Conservation (phyloP, 2,888 invertebrate species). For the Ditula angustiorana region DNA sequence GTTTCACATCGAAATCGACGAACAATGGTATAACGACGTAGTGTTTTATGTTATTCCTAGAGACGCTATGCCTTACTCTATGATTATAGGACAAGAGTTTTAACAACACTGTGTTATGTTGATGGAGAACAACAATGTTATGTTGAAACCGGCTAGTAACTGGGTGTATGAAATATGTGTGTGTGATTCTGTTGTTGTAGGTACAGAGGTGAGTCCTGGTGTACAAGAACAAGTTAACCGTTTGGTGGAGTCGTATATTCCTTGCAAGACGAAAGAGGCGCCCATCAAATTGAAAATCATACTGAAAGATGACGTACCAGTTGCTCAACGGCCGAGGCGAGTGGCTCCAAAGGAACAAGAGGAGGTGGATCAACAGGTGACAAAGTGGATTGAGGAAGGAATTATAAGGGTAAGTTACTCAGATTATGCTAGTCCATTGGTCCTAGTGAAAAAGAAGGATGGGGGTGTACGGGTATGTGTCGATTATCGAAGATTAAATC, state of each 20-base stretch:
- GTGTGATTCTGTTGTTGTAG: constrained; percentile 7
- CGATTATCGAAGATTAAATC: constrained; percentile 59
- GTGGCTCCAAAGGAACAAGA: constrained; percentile 1
- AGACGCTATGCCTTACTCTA: constrained; percentile 30
- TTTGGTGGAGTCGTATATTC: constrained; percentile 11
- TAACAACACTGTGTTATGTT: constrained; percentile 7
- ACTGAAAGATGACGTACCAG: background rate
- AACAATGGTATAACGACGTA: background rate
- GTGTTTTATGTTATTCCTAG: constrained; percentile 29
- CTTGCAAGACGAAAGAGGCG: constrained; percentile 6
- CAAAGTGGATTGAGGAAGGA: constrained; percentile 36
- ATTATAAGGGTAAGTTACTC: constrained; percentile 42
- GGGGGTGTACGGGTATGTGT: constrained; percentile 49
- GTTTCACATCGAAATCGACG: background rate
- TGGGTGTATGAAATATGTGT: constrained; percentile 17
- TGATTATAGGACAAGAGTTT: constrained; percentile 37
- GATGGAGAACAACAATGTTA: constrained; percentile 4
- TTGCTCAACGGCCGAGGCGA: constrained; percentile 14
- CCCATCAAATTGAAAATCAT: constrained; percentile 2
- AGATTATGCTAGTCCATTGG: constrained; percentile 44
- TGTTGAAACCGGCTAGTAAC: background rate
- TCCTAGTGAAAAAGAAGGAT: constrained; percentile 43
- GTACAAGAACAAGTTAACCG: constrained; percentile 1
- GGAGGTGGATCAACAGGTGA: background rate
- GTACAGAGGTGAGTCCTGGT: background rate